phyloP scores from a whole-genome alignment of 2,113 vertebrate genomes.

The Erpornis zantholeuca region DNA sequence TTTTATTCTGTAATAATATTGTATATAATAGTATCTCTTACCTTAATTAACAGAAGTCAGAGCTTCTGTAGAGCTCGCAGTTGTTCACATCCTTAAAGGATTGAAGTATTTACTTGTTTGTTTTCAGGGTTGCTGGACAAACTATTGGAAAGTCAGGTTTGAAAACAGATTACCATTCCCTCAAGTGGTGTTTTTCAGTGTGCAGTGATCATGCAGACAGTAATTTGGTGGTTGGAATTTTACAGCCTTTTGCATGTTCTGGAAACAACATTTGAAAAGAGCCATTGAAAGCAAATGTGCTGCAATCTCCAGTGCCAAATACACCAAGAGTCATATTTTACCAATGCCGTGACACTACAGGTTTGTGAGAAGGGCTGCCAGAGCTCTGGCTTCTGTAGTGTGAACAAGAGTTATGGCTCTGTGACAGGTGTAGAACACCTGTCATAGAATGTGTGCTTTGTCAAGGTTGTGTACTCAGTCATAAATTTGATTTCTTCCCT shows the following conservation, averaged over 20 bases:
- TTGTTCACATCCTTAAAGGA: background rate
- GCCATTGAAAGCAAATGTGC: background rate
- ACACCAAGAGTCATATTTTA: accelerated
- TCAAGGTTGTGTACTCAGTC: background rate
- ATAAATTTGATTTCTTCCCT: background rate
- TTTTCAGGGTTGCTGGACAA: background rate
- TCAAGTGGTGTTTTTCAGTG: background rate
- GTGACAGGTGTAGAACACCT: background rate
- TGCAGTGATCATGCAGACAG: background rate
- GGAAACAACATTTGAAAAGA: background rate
- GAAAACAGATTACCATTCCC: background rate
- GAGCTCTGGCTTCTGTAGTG: background rate
- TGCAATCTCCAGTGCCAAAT: background rate
- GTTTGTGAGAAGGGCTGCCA: background rate
- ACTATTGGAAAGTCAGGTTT: background rate
- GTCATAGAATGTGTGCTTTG: background rate
- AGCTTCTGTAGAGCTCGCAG: background rate
- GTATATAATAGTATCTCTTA: background rate
- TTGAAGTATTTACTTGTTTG: background rate
- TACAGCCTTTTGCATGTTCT: background rate
- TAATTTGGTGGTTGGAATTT: background rate
- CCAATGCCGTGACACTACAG: background rate
- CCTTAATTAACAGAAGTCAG: background rate
- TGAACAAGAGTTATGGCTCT: background rate
- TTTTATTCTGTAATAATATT: background rate